Evolutionary conservation across 2,888 invertebrate genomes (phyloP).

Genomic region (Seira sanloemensis): DNA sequence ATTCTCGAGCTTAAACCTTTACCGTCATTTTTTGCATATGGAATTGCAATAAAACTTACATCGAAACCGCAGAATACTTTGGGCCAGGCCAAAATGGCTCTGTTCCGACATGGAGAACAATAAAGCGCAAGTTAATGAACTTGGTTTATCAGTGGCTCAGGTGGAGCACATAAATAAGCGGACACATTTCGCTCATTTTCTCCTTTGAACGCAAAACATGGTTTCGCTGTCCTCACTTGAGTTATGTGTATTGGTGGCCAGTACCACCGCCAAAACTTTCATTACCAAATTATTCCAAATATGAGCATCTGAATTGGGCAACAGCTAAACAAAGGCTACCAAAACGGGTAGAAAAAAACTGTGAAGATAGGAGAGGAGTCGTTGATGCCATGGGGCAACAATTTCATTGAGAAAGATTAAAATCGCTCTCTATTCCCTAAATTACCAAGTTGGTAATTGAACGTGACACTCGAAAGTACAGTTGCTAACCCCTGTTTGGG

Average conservation of each 20-base stretch:
- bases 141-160: background rate
- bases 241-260: conserved; percentile 19
- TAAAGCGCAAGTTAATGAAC: background rate
- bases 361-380: conserved; percentile 4
- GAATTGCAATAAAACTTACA: background rate
- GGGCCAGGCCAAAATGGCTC: background rate
- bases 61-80: background rate
- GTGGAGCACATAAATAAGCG: conserved; percentile 7
- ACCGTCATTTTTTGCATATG: background rate
- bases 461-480: background rate
- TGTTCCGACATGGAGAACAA: background rate
- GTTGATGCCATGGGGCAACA: background rate
- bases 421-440: background rate
- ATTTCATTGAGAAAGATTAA: too few relatives aligned
- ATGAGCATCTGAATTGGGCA: background rate
- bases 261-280: background rate
- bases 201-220: conserved; percentile 9
- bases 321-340: background rate
- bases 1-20: background rate
- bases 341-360: background rate
- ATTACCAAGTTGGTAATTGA: background rate
- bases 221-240: conserved; percentile 37
- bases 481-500: background rate
- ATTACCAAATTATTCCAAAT: conserved; percentile 4
- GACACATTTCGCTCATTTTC: background rate